Evolutionary conservation across 1,140 invertebrate genomes (phyloP), one percentile per base, ranked within the genome.

Genomic region (Cyrtorhinus lividipennis): DNA sequence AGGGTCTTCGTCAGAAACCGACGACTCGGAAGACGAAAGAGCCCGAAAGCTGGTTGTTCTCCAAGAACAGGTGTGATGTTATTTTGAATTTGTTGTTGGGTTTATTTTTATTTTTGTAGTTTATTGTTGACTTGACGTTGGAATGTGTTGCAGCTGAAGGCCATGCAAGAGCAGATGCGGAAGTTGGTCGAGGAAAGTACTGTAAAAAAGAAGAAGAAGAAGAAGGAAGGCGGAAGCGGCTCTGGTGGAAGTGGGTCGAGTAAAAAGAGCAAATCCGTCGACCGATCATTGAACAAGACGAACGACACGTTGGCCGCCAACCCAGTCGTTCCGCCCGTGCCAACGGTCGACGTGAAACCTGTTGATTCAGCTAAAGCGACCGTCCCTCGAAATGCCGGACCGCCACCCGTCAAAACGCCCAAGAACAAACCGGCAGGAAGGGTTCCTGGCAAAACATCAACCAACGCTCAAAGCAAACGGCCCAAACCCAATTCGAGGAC

Each of bases 81-180:
- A 45, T 44, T 18, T 2, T 1, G 27, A 30, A 60, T 25, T 27
- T 24, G 26, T 30, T 60, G 23, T 46, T 18, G 38, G 38, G 20
- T 60, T 45, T 15, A 15, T 38, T 60, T 15, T 8, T 59, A 24
- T 27, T 59, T 24, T 26, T n/a, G n/a, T n/a, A n/a, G n/a, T n/a
- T n/a, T n/a, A n/a, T n/a, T n/a, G n/a, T n/a, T n/a, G n/a, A n/a
- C n/a, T n/a, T n/a, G n/a, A n/a, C n/a, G n/a, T n/a, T n/a, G n/a
- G n/a, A n/a, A n/a, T n/a, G n/a, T 45, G 65, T 73, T 74, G 2
- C 66, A 85, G 79, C 73, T 96, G 24, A 83, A 87, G 67, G 83
- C 83, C 20, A 84, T 97, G 75, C 92, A 96, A 76, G 92, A 97
- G 72, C 90, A 94, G 77, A 94, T 96, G 82, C 81, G 82, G 46